These are phyloP conservation scores for Notamacropus eugenii DNA, from an alignment of 2,797 vertebrate species.

Conservation along the genomic window DNA sequence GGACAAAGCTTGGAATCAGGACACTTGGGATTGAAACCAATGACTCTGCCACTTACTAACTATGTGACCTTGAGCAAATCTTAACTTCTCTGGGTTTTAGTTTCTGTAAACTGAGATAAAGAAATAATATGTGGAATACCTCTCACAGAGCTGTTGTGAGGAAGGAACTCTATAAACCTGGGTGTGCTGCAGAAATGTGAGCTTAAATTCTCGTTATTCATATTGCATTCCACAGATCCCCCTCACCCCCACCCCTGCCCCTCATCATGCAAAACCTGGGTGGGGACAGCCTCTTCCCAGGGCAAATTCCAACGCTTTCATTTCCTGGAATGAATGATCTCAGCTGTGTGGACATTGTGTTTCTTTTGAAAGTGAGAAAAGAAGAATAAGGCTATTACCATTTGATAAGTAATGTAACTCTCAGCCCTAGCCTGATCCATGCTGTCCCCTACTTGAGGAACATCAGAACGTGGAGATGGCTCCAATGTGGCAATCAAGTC, in stretches of 20 bases:
- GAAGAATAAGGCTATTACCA: background rate
- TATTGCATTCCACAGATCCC: background rate
- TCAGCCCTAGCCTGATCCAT: background rate
- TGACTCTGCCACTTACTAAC: background rate
- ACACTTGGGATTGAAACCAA: background rate
- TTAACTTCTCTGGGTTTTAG: background rate
- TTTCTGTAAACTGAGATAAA: background rate
- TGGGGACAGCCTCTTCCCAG: background rate
- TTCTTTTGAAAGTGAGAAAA: background rate
- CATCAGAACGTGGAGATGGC: background rate
- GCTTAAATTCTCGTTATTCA: background rate
- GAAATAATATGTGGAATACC: background rate
- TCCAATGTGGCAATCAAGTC: background rate
- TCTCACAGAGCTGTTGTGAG: background rate
- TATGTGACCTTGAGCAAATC: background rate
- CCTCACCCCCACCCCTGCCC: background rate
- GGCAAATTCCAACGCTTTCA: background rate
- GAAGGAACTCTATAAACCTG: background rate
- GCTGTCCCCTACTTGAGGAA: background rate
- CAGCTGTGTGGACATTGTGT: background rate
- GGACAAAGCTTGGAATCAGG: background rate
- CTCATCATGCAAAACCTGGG: background rate
- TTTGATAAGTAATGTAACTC: background rate
- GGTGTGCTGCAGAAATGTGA: background rate
- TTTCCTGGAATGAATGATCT: background rate